A percentile compares a stretch with the other conserved stretches of the same genome.
Conservation (phyloP, 2,113 vertebrate species). For the Hepsetus odoe region DNA sequence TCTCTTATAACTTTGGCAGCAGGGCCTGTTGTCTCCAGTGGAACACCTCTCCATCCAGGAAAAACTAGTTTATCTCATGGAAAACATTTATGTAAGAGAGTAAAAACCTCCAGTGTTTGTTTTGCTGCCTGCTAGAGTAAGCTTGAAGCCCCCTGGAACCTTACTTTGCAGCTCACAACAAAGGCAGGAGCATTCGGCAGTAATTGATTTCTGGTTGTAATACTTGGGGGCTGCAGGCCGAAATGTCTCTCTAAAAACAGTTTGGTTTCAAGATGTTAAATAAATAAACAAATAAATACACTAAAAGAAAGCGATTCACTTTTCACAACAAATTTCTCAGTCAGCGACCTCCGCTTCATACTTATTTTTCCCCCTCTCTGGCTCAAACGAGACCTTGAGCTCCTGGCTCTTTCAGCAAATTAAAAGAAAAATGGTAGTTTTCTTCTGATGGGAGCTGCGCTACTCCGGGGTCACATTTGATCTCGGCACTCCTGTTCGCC, state of each 20-base stretch:
- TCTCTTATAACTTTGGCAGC: conserved; percentile 12
- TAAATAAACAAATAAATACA: conserved; percentile 11
- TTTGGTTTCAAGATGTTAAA: conserved; percentile 10
- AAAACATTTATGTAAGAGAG: conserved; percentile 22
- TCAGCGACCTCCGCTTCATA: conserved; percentile 27
- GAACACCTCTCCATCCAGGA: conserved; percentile 22
- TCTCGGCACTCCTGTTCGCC: conserved; percentile 25
- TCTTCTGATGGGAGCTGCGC: conserved; percentile 42
- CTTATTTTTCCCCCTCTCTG: conserved; percentile 10
- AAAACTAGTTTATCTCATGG: conserved; percentile 33
- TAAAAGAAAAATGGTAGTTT: conserved; percentile 39
- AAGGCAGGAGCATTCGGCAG: conserved; percentile 37
- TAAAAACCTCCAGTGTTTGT: conserved; percentile 16
- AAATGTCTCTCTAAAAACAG: conserved; percentile 30
- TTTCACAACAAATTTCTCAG: conserved; percentile 23
- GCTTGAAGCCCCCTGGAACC: conserved; percentile 16
- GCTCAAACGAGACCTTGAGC: conserved; percentile 42
- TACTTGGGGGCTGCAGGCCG: conserved; percentile 39
- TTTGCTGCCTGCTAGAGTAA: conserved; percentile 36
- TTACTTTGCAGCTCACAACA: conserved; percentile 47
- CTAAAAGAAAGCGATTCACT: neutral
- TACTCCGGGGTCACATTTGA: conserved; percentile 54
- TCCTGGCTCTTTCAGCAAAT: conserved; percentile 48
- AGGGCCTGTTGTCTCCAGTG: neutral
- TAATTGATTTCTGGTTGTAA: conserved; percentile 57